Base-by-base conservation (phyloP, 2,797 vertebrate genomes). In the Leptodactylus fallax region DNA sequence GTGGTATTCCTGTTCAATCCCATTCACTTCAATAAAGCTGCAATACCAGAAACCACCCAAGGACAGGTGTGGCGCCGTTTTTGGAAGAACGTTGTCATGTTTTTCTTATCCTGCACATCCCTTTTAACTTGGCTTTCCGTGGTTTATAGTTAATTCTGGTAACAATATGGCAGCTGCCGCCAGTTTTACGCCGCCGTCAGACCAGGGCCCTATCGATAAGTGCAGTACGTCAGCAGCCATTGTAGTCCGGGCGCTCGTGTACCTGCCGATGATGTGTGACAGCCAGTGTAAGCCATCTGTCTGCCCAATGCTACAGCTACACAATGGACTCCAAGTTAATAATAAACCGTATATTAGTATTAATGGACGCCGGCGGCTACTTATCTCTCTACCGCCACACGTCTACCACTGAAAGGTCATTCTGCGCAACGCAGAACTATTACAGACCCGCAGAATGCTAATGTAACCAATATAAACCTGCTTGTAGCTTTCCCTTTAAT, bases 291-390 rank as follows among this genome's bases (percentile, higher is more conserved):
- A 16, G 63, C 77, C 85, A 58, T 69, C 65, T 47, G 78, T 58
- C 63, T 9, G 21, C 51, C 17, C 56, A 67, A 60, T 17, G 6
- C 4, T 36, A 49, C 51, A 53, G 56, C 19, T 11, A 53, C 72
- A 77, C 47, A 67, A 67, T 67, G 51, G 47, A 36, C 21, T 19
- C 13, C 14, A 47, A 61, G 77, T 87, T 71, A 87, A 87, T 87
- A 23, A 74, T 81, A 65, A 72, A 71, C 85, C 17, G 7, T n/a
- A 56, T 74, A 74, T 71, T 80, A 80, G 65, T 7, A 60, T 13
- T 80, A 72, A 69, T 81, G 67, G 77, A 71, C 23, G n/a, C n/a
- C 67, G 4, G 76, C n/a, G 4, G 76, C 45, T 8, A 23, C 65
- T 47, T 79, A 81, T 72, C 85, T 81, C 19, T 7, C 36, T 16